These are phyloP conservation scores for Erebia aethiops DNA, from an alignment of 2,888 invertebrate species.

Conservation along the genomic window DNA sequence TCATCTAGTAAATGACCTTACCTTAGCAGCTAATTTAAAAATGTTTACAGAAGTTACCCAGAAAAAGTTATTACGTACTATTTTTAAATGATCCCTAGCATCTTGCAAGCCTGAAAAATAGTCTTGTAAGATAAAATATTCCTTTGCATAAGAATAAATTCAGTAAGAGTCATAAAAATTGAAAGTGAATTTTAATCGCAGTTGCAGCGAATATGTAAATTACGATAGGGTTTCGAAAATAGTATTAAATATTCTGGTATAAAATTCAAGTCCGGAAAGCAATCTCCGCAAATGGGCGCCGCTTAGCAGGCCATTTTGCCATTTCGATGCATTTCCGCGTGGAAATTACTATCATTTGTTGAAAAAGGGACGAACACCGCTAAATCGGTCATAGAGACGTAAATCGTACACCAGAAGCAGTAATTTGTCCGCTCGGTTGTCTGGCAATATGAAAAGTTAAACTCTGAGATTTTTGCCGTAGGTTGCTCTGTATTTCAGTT, in stretches of 20 bases:
- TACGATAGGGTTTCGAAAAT: slow-evolving; percentile 39
- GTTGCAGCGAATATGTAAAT: slow-evolving; percentile 32
- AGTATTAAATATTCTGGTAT: slow-evolving; percentile 54
- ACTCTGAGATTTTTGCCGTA: not conserved
- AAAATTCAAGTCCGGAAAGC: slow-evolving; percentile 69
- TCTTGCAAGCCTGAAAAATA: too few species aligned
- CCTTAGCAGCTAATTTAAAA: too few species aligned
- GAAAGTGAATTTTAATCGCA: slow-evolving; percentile 20
- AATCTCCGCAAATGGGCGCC: slow-evolving; percentile 72
- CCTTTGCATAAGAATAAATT: not conserved
- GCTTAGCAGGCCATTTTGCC: slow-evolving; percentile 77
- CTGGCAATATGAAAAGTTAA: not conserved
- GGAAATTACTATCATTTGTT: slow-evolving; percentile 79
- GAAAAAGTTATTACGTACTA: too few species aligned
- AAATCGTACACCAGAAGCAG: slow-evolving; percentile 28
- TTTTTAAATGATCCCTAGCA: too few species aligned
- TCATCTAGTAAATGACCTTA: too few species aligned
- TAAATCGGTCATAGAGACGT: slow-evolving; percentile 52
- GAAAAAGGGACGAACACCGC: slow-evolving; percentile 66
- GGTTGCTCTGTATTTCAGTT: not conserved
- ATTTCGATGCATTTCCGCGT: slow-evolving; percentile 79
- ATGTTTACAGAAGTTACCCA: too few species aligned
- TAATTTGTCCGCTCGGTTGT: slow-evolving; percentile 29
- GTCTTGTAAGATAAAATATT: not conserved
- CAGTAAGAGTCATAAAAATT: not conserved